Evolutionary conservation across 1,140 invertebrate genomes (phyloP).

Genomic region (Archivesica marissinica): DNA sequence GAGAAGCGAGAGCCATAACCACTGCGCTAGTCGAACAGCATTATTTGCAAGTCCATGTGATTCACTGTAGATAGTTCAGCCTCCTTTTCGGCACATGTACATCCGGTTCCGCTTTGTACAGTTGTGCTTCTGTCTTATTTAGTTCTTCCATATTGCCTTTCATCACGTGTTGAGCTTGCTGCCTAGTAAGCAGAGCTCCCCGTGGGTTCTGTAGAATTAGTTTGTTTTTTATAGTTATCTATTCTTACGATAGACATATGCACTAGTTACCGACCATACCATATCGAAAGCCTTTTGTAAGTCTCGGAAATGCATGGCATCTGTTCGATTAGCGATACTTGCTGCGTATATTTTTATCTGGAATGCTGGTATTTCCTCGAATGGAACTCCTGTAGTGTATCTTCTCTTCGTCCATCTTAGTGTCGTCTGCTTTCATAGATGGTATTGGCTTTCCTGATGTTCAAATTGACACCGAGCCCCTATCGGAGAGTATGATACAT

Average conservation of each 20-base stretch:
- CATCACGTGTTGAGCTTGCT: conserved; percentile 37
- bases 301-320: conserved; percentile 41
- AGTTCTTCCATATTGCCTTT: conserved; percentile 50
- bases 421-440: too few species aligned
- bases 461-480: too few species aligned
- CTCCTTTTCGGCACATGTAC: background rate
- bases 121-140: conserved; percentile 11
- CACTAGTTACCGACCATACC: background rate
- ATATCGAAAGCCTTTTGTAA: conserved; percentile 29
- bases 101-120: conserved; percentile 38
- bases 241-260: conserved; percentile 42
- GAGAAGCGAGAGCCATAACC: too few species aligned
- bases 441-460: too few species aligned
- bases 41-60: conserved; percentile 4
- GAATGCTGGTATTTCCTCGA: too few species aligned
- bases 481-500: too few species aligned
- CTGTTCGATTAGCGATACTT: conserved; percentile 20
- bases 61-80: conserved; percentile 4
- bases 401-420: too few species aligned
- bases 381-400: too few species aligned
- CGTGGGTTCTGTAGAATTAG: conserved; percentile 44
- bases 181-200: conserved; percentile 29
- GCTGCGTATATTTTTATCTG: too few species aligned
- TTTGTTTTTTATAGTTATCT: conserved; percentile 34
- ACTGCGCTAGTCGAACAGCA: too few species aligned